phyloP scores from a whole-genome alignment of 2,888 invertebrate genomes.

The Suillia variegata region DNA sequence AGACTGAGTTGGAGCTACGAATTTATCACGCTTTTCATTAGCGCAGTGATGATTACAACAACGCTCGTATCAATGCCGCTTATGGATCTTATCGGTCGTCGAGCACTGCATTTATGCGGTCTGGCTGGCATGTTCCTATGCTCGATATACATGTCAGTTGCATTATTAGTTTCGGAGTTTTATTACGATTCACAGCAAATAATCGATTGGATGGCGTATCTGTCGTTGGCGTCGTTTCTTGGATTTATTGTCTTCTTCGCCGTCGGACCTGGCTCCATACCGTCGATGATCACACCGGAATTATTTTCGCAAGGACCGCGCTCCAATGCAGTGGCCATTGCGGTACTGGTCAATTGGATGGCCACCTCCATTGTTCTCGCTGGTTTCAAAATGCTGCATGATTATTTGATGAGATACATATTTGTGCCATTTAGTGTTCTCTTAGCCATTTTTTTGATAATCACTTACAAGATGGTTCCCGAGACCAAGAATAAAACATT shows the following conservation, averaged over 20 bases:
- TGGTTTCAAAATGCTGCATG: constrained; percentile 92
- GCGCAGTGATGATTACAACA: constrained; percentile 97
- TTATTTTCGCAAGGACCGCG: constrained; percentile 95
- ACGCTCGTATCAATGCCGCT: constrained; percentile 93
- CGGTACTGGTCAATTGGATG: constrained; percentile 96
- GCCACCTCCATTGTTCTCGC: constrained; percentile 96
- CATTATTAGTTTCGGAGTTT: constrained; percentile 96
- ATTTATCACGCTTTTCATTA: constrained; percentile 95
- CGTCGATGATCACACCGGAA: constrained; percentile 98
- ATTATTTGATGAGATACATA: constrained; percentile 91
- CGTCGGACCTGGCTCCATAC: constrained; percentile 95
- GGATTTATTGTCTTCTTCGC: constrained; percentile 97
- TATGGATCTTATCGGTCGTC: constrained; percentile 94
- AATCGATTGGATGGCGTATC: constrained; percentile 97
- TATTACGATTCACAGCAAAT: constrained; percentile 97
- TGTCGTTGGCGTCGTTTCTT: constrained; percentile 90
- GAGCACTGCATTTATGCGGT: constrained; percentile 92
- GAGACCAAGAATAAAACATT: constrained; percentile 98
- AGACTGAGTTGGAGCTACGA: constrained; percentile 89
- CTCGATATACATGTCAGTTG: constrained; percentile 97
- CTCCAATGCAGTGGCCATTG: constrained; percentile 96
- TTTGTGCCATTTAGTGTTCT: constrained; percentile 98
- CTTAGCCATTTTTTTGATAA: constrained; percentile 97
- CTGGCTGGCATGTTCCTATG: constrained; percentile 98
- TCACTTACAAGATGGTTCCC: constrained; percentile 98